Evolutionary conservation across 2,113 vertebrate genomes (phyloP), one percentile per base, ranked within the genome.

Genomic region (Festucalex cinctus): DNA sequence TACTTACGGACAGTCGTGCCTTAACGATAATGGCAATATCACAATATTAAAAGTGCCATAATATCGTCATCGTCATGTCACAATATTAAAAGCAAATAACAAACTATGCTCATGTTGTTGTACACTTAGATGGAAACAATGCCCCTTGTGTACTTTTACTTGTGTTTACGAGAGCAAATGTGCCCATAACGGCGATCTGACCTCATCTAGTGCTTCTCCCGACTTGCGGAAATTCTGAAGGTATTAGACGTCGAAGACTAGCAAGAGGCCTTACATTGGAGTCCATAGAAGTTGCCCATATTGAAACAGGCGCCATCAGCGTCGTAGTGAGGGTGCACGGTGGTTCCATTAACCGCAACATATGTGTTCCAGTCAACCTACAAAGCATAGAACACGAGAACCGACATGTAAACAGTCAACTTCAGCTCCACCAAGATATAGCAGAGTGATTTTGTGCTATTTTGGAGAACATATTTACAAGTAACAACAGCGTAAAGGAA

Each of bases 331-430:
- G 95, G 96, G 67, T 98, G 95, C 53, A 96, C 97, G 41, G 95
- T 99, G 61, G 95, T 95, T 57, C 95, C 94, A 13, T 96, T 99
- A 66, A 99, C 95, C 22, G 94, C 95, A 43, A 97, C 74, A 6
- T 95, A 96, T 69, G 94, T 95, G 78, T 87, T 95, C 96, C 95
- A 98, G 79, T 98, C 92, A 6, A 98, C 94, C 96, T 99, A 82
- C 39, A 76, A 69, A 66, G 43, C 43, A 75, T 0, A 9, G 37
- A 39, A 39, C 37, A 39, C 37, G 37, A 39, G 37, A 39, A n/a
- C n/a, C 9, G 37, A 39, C 37, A 44, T 44, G 14, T 4, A 39
- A 39, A 39, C 9, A 39, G 1, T 39, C 37, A 10, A 9, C 37
- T 39, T 39, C 9, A 2, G 37, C 10, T 7, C 9, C 37, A 39